Evolutionary conservation across 2,797 vertebrate species (phyloP), one percentile per base, ranked within the genome.

Genomic region (Sebastes cheni): DNA sequence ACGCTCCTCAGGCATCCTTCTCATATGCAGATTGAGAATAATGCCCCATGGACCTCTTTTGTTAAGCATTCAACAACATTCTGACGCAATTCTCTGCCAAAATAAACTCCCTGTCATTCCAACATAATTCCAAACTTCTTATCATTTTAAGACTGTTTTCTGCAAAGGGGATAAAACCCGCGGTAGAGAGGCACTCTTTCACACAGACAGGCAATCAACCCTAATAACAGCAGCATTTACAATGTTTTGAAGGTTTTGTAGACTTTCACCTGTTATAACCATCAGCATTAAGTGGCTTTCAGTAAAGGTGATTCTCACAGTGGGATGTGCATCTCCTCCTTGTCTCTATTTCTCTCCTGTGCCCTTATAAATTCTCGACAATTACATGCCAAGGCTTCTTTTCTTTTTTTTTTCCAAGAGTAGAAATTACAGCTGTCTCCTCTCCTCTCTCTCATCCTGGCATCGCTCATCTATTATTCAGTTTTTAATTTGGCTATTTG

Each of bases 391-490:
- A 86, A 86, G 85, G 69, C 71, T 83, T 79, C 74, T 77, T 79
- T 76, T 79, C 46, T 73, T 77, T 85, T 77, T 85, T 73, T 10
- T 65, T 79, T 83, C 82, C 78, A 89, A 83, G 85, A 88, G 90
- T 92, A 93, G 94, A 95, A 95, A 95, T 95, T 95, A 94, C 92
- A 93, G 92, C 92, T 94, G 94, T 93, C 94, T 94, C 91, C 91
- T 92, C 91, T 91, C 83, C 84, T 91, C 89, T 85, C 90, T 93
- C 90, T 93, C 93, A 94, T 92, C 93, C 90, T 88, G 88, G 91
- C 89, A 94, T 96, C 93, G 77, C 93, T 96, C 95, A 96, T 96
- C 93, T 95, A 96, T 96, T 96, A 96, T 96, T 96, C 94, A 96
- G 93, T 90, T 96, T 96, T 96, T 96, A 95, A 96, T 96, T 96